These are phyloP conservation scores for Drosophila watanabei DNA, from an alignment of 1,140 invertebrate species.

Conservation along the genomic window DNA sequence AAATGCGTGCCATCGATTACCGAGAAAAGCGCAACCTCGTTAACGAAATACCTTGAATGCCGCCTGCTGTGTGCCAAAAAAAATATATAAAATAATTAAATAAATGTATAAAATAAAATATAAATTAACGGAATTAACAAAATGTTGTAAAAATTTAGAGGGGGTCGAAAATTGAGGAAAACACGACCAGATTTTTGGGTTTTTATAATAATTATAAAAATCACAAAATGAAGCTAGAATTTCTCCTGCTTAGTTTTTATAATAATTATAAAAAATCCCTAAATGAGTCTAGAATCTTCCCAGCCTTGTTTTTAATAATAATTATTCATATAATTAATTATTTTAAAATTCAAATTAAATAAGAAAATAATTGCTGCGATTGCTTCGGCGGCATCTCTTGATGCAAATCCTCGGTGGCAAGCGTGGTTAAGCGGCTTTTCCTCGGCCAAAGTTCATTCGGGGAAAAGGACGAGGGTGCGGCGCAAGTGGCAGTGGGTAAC, in stretches of 20 bases:
- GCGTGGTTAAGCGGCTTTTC: background rate
- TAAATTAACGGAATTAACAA: background rate
- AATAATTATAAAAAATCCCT: no score
- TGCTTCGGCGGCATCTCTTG: background rate
- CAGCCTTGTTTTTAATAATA: background rate
- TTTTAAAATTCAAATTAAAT: background rate
- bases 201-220: no score
- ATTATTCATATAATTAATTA: background rate
- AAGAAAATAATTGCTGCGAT: background rate
- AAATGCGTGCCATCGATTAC: slow-evolving; percentile 17
- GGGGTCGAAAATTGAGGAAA: background rate
- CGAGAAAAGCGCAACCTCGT: background rate
- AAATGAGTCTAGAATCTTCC: background rate
- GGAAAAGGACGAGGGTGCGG: background rate
- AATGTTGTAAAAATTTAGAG: background rate
- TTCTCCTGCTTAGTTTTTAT: no score
- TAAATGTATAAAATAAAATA: background rate
- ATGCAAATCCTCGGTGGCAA: background rate
- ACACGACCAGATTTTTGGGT: no score
- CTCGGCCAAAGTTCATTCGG: background rate
- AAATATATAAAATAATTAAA: background rate
- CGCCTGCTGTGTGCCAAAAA: background rate
- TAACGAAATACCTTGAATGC: slow-evolving; percentile 13
- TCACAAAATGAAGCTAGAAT: no score
- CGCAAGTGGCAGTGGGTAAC: background rate